Base-by-base conservation (phyloP, 2,797 vertebrate species). In the Ctenosaura bakeri region DNA sequence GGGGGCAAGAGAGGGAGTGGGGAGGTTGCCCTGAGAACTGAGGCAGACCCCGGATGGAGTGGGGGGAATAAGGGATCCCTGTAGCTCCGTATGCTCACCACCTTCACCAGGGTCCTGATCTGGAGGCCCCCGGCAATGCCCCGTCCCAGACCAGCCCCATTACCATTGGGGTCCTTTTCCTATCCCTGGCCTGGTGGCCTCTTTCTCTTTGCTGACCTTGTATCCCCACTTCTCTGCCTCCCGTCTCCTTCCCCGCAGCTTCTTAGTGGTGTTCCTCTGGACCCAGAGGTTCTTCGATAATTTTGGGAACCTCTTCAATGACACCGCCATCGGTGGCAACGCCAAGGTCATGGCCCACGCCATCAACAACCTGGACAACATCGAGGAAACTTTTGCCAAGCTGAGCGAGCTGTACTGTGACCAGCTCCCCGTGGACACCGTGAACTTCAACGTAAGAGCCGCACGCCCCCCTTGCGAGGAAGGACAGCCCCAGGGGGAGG, bases 371-470 rank as follows among this genome's bases (percentile, higher is more conserved):
- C 93, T 98, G 96, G 98, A 98, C 93, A 89, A 93, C 93, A 97
- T 99, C 92, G 98, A 98, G 96, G 38, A 0, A 0, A 87, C 96
- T 74, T 99, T 98, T 0, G n/a, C 97, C 74, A 94, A 97, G 20
- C 97, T 99, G 93, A 98, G 98, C 3, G 94, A 97, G 90, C 97
- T 98, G 93, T 98, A 99, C 96, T 99, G 98, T 0, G 98, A 98
- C 92, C 98, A 98, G 90, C 97, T 99, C 91, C 98, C 98, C 3
- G 98, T 99, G 86, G 98, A 99, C 93, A 98, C 98, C 7, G 98
- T 98, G 95, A 99, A 99, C 97, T 99, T 99, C 97, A 97, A n/a
- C 95, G 98, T 98, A 93, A 96, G 97, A 24, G 18, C 24, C 29
- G 29, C 29, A 4, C 42, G 1, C 56, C 2, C 20, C 42, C 50